These are phyloP conservation scores for Cinclus mexicanus DNA, from an alignment of 2,113 vertebrate genomes.

Conservation along the genomic window DNA sequence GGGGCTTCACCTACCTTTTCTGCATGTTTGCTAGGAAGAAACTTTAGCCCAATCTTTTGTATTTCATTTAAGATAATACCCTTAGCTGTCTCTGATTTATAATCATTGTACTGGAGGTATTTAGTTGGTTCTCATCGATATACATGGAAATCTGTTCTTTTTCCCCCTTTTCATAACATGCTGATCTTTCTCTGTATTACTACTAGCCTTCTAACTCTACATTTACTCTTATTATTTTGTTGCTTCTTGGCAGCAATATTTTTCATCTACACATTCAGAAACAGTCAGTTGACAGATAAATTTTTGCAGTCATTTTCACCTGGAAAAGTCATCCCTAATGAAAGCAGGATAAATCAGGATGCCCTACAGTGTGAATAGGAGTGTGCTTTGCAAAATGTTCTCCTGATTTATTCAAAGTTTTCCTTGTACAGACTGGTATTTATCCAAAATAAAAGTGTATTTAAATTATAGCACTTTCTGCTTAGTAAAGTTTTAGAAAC, in stretches of 20 bases:
- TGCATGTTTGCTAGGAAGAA: background rate
- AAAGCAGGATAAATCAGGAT: background rate
- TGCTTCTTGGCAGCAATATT: background rate
- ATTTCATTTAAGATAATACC: background rate
- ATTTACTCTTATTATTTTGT: background rate
- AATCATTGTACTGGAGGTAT: background rate
- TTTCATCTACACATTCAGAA: background rate
- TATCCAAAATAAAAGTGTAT: background rate
- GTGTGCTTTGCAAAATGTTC: background rate
- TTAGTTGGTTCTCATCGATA: background rate
- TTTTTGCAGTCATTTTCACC: background rate
- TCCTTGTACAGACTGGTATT: background rate
- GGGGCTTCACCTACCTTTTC: background rate
- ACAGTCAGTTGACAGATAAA: background rate
- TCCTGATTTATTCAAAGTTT: background rate
- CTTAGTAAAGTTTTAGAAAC: background rate
- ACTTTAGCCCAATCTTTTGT: background rate
- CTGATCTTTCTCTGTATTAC: background rate
- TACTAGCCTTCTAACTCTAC: background rate
- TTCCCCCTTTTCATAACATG: background rate
- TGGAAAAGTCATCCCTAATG: background rate
- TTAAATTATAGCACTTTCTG: background rate
- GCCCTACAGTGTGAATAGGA: background rate
- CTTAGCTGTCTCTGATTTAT: background rate
- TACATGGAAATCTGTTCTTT: background rate